Base-by-base conservation (phyloP, 2,888 invertebrate genomes). In the Lasioglossum zephyrum region DNA sequence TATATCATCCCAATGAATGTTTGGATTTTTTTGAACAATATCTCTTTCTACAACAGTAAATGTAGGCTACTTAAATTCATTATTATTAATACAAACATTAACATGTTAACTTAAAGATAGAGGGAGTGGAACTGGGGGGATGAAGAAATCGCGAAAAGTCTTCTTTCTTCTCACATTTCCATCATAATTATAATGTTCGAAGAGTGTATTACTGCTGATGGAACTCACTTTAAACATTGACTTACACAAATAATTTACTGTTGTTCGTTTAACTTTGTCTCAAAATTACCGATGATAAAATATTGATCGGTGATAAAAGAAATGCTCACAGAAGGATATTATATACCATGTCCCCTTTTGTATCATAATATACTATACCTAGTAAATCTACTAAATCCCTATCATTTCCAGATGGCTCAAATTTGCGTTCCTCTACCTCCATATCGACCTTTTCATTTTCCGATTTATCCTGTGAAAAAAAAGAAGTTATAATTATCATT, bases 1-100 rank as follows among this genome's bases (percentile, higher is more conserved):
- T 93, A 99, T 98, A 94, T 98, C 98, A 92, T 97, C 98, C 99
- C 99, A 99, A 93, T 97, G 97, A 85, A 99, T 98, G 95, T 98
- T 99, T 26, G 99, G 99, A 96, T 99, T 98, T 95, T 98, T 98
- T 96, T 99, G 99, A 90, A 99, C 97, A 95, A 99, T 99, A 95
- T 99, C 99, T 92, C 99, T 90, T 73, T 89, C 88, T 96, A 96
- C 76, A 95, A 88, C n/a, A 44, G 66, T 60, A 73, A 47, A 8
- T 72, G 79, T 95, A 53, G 36, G 16, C 66, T 57, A 16, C 16
- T 76, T 49, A 44, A 69, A 26, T 49, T 77, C 22, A 44, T 60
- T 18, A 47, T 72, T 57, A 39, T n/a, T 22, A 69, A 47, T 36
- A 31, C 73, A 26, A 57, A 11, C n/a, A 57, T 57, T 57, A 57